Percentiles rank a stretch among this genome's conserved stretches.
phyloP scores from a whole-genome alignment of 2,888 invertebrate species.

The Tiliacea citrago region DNA sequence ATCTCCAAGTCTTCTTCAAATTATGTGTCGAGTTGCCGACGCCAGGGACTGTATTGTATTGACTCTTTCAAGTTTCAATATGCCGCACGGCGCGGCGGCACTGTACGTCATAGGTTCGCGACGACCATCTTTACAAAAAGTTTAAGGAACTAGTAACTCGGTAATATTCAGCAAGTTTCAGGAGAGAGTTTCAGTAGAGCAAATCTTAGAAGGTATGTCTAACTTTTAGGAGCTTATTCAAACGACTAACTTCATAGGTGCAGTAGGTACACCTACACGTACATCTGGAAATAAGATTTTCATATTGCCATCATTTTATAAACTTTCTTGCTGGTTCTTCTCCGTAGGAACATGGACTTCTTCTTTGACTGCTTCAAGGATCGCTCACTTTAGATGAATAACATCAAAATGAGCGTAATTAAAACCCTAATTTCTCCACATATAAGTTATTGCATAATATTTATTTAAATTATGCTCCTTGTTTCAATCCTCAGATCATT shows the following conservation, averaged over 20 bases:
- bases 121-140: constrained; percentile 17
- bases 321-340: background rate
- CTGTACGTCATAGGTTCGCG: constrained; percentile 11
- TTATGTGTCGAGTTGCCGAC: background rate
- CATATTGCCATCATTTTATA: background rate
- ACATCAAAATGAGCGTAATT: background rate
- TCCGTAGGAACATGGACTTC: background rate
- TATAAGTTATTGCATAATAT: too few species aligned
- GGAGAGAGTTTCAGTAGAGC: constrained; percentile 21
- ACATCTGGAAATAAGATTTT: background rate
- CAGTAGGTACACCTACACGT: background rate
- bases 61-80: constrained; percentile 24
- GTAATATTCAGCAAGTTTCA: constrained; percentile 22
- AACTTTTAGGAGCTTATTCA: constrained; percentile 23
- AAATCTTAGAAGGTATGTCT: constrained; percentile 1
- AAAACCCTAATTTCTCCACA: too few species aligned
- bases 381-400: background rate
- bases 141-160: constrained; percentile 33
- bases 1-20: background rate
- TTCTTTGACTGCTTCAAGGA: background rate
- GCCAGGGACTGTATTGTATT: constrained; percentile 8
- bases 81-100: background rate
- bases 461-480: background rate
- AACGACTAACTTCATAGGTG: constrained; percentile 12
- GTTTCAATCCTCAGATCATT: background rate